These are phyloP conservation scores for Pangasius djambal DNA, from an alignment of 2,797 vertebrate genomes.

Conservation along the genomic window DNA sequence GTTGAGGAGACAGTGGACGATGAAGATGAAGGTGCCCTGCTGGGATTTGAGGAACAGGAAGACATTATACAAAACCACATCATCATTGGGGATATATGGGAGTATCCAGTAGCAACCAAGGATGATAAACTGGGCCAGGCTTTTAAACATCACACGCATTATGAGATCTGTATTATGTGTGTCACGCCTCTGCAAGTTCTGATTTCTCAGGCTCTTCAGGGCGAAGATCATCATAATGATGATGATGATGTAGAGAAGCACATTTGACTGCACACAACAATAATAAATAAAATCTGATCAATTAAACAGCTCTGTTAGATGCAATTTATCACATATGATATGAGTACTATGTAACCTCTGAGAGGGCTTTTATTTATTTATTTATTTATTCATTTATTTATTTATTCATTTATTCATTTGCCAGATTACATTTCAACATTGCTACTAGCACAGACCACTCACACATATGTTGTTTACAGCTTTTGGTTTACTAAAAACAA, in stretches of 20 bases:
- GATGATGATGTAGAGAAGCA: not conserved
- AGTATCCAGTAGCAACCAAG: not conserved
- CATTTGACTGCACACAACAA: not conserved
- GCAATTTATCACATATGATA: too few species aligned
- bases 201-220: not conserved
- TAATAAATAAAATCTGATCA: not conserved
- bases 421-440: too few species aligned
- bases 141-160: not conserved
- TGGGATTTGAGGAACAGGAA: conserved; percentile 22
- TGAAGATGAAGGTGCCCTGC: conserved; percentile 46
- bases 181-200: not conserved
- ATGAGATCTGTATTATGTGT: not conserved
- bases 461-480: too few species aligned
- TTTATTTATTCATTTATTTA: too few species aligned
- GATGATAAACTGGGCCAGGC: conserved; percentile 5
- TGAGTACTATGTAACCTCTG: too few species aligned
- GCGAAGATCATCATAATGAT: not conserved
- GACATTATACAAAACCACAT: not conserved
- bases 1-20: conserved; percentile 36
- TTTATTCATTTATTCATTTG: too few species aligned
- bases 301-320: not conserved
- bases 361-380: too few species aligned
- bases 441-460: too few species aligned
- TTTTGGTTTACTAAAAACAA: too few species aligned
- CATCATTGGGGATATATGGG: not conserved